Evolutionary conservation across 2,113 vertebrate species (phyloP), one percentile per base, ranked within the genome.

Genomic region (Mustela lutreola): DNA sequence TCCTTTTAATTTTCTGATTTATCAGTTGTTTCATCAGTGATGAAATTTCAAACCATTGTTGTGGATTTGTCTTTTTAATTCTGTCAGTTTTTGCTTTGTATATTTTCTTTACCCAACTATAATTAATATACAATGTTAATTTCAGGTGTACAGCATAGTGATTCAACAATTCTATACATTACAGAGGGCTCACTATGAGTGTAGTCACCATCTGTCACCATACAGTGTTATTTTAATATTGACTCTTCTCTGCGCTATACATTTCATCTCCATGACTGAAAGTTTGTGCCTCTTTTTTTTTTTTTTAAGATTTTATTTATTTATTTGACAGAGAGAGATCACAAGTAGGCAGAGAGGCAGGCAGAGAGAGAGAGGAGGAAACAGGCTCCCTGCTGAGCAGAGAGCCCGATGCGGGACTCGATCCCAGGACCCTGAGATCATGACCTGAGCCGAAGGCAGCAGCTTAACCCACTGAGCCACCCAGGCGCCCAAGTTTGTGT

Each of bases 21-120:
- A 48, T 56, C 31, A 67, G 8, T 95, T 63, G 70, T 24, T 85
- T 62, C 60, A 62, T 62, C 60, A 24, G 22, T 24, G n/a, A 85
- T 85, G 58, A 65, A 76, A 76, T 50, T 63, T 73, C 84, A 48
- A 73, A n/a, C 67, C 88, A 63, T 95, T 89, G 33, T 81, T 86
- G 18, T 89, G 15, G 31, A 58, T 85, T 95, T 95, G 28, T 39
- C 82, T 84, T 84, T 80, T 42, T 3, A 94, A 81, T 83, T 62
- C 65, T 92, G 1, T 80, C 62, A 50, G 15, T 94, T 84, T 91
- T 91, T 89, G 73, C 39, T 76, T 76, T 22, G 1, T 76, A 11
- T 28, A 6, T 24, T 75, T 76, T 75, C 42, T 75, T 75, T 75
- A 15, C 24, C 24, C 39, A 45, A 42, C 42, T 75, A 26, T 45